phyloP scores from a whole-genome alignment of 2,888 invertebrate species.

The Papilio gigon region DNA sequence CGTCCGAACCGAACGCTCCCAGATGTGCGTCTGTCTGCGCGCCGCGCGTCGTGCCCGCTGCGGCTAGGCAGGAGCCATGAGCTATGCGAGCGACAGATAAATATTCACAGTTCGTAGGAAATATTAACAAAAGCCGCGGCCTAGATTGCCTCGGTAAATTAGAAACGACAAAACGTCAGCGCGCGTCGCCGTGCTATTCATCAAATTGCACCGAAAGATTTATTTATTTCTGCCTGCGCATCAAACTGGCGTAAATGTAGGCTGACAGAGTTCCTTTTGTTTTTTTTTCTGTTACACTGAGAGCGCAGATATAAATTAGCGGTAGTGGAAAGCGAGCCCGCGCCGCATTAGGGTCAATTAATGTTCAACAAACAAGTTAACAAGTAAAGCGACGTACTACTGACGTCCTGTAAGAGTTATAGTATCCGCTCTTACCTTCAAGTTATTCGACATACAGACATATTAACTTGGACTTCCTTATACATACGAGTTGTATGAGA shows the following conservation, averaged over 20 bases:
- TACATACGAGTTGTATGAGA: no score
- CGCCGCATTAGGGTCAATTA: constrained; percentile 36
- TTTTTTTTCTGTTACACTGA: constrained; percentile 30
- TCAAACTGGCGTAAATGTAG: constrained; percentile 35
- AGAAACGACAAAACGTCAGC: constrained; percentile 50
- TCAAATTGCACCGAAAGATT: constrained; percentile 39
- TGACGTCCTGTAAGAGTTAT: constrained; percentile 43
- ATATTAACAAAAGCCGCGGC: constrained; percentile 53
- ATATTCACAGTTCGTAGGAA: constrained; percentile 52
- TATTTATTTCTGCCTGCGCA: constrained; percentile 36
- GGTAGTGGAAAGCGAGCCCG: constrained; percentile 27
- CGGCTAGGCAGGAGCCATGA: constrained; percentile 69
- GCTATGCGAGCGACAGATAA: constrained; percentile 66
- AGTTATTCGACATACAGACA: not conserved
- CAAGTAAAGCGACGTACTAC: constrained; percentile 42
- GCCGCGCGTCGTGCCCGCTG: constrained; percentile 44
- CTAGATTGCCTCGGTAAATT: constrained; percentile 51
- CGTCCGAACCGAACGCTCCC: constrained; percentile 69
- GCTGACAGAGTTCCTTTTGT: constrained; percentile 30
- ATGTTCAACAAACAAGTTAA: constrained; percentile 32
- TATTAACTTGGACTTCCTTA: not conserved
- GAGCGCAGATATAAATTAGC: constrained; percentile 34
- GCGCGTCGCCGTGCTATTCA: constrained; percentile 41
- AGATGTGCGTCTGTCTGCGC: constrained; percentile 69
- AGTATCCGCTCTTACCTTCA: constrained; percentile 2